Evolutionary conservation across 2,888 invertebrate genomes (phyloP).

Genomic region (Stictocephala bisonia): DNA sequence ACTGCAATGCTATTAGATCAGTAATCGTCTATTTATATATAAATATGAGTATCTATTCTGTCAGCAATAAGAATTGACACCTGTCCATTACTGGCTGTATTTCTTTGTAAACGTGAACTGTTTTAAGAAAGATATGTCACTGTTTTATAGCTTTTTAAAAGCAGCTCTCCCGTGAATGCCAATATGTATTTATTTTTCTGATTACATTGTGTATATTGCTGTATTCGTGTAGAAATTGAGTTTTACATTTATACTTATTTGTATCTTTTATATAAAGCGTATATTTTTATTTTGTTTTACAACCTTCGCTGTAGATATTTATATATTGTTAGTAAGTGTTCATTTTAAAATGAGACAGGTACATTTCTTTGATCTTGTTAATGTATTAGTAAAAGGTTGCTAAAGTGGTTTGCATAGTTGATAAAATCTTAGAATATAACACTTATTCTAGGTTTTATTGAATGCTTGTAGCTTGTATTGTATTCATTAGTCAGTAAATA

Average conservation of each 20-base stretch:
- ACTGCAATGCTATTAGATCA: slow-evolving; percentile 3
- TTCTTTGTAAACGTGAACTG: slow-evolving; percentile 26
- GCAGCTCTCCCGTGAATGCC: slow-evolving; percentile 2
- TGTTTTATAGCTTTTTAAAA: too few species aligned
- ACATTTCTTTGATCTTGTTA: slow-evolving; percentile 40
- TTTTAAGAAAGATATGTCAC: too few species aligned
- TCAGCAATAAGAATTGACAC: slow-evolving; percentile 37
- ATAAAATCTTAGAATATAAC: slow-evolving; percentile 41
- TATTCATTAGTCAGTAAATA: slow-evolving; percentile 31
- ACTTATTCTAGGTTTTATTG: slow-evolving; percentile 40
- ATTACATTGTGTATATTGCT: slow-evolving; percentile 36
- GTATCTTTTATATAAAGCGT: slow-evolving; percentile 34
- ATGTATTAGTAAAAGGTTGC: slow-evolving; percentile 42
- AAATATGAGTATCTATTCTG: background rate
- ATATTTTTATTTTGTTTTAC: slow-evolving; percentile 30
- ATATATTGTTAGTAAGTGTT: slow-evolving; percentile 20
- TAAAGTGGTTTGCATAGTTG: slow-evolving; percentile 46
- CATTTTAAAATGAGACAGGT: slow-evolving; percentile 37
- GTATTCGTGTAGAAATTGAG: slow-evolving; percentile 31
- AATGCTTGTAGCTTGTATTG: slow-evolving; percentile 22
- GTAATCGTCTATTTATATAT: slow-evolving; percentile 31
- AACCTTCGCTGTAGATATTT: slow-evolving; percentile 34
- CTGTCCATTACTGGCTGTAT: slow-evolving; percentile 33
- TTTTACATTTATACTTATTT: slow-evolving; percentile 36
- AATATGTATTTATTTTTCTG: slow-evolving; percentile 38